A percentile compares a stretch with the other conserved stretches of the same genome.
Evolutionary conservation across 1,140 invertebrate genomes (phyloP).

Genomic region (Eubasilissa regina): DNA sequence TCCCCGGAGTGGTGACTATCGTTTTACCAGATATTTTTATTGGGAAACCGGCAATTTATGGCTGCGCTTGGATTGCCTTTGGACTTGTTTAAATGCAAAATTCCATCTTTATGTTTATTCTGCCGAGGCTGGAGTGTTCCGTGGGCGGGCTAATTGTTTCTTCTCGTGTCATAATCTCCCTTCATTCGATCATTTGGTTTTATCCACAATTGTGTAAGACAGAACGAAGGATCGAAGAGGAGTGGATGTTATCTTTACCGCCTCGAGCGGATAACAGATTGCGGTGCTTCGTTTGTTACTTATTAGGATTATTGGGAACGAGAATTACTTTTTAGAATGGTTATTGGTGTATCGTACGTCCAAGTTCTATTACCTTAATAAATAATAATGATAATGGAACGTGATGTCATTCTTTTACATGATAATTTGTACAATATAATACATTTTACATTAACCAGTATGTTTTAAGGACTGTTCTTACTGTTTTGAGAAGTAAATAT

Average conservation of each 20-base stretch:
- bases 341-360: too few relatives aligned
- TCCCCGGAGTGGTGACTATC: constrained; percentile 2
- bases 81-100: constrained; percentile 45
- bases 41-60: constrained; percentile 32
- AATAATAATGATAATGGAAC: too few relatives aligned
- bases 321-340: too few relatives aligned
- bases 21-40: constrained; percentile 25
- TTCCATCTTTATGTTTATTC: constrained; percentile 27
- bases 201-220: constrained; percentile 4
- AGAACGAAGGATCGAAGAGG: neutral
- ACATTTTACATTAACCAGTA: too few relatives aligned
- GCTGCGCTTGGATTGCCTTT: constrained; percentile 15
- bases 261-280: neutral
- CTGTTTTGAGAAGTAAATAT: too few relatives aligned
- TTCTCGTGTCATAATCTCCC: constrained; percentile 1
- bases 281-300: constrained; percentile 3
- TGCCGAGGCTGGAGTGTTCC: neutral
- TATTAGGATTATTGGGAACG: neutral
- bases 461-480: too few relatives aligned
- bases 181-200: neutral
- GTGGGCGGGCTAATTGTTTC: constrained; percentile 43
- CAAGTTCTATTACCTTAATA: too few relatives aligned
- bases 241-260: neutral
- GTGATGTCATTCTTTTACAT: too few relatives aligned
- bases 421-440: too few relatives aligned